Evolutionary conservation across 2,797 vertebrate species (phyloP).

Genomic region (Ctenopoma multispine): DNA sequence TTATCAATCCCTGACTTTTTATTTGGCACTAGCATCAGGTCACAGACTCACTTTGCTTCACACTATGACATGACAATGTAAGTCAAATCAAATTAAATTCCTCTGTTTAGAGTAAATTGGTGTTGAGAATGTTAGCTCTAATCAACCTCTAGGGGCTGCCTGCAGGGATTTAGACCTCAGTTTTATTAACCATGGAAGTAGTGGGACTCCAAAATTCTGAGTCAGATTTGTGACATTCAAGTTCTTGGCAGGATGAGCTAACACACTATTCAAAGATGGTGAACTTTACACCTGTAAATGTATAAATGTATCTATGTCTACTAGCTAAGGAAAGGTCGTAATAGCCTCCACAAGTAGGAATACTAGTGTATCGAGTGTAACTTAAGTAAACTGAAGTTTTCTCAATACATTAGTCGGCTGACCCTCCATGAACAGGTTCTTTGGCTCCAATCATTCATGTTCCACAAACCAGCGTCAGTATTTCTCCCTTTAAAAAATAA

Average conservation of each 20-base stretch:
- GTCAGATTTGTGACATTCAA: no score
- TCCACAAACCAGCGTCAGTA: neutral
- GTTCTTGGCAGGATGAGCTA: no score
- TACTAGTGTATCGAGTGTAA: no score
- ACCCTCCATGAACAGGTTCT: neutral
- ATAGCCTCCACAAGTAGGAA: no score
- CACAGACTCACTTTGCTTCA: no score
- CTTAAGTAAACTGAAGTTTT: neutral
- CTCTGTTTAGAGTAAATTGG: neutral
- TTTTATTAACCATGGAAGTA: neutral
- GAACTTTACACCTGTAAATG: no score
- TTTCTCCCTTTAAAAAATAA: conserved; percentile 18
- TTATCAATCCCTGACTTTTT: neutral
- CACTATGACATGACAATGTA: no score
- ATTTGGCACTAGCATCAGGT: neutral
- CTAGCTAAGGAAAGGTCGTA: no score
- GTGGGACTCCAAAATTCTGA: neutral
- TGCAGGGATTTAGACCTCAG: neutral
- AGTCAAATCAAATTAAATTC: no score
- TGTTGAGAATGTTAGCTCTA: no score
- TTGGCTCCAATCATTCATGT: conserved; percentile 18
- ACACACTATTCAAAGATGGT: no score
- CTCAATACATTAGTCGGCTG: neutral
- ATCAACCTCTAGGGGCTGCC: neutral
- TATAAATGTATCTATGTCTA: no score